Percentiles rank a stretch among this genome's conserved stretches.
Evolutionary conservation across 2,113 vertebrate species (phyloP).

Genomic region (Micronycteris hirsuta): DNA sequence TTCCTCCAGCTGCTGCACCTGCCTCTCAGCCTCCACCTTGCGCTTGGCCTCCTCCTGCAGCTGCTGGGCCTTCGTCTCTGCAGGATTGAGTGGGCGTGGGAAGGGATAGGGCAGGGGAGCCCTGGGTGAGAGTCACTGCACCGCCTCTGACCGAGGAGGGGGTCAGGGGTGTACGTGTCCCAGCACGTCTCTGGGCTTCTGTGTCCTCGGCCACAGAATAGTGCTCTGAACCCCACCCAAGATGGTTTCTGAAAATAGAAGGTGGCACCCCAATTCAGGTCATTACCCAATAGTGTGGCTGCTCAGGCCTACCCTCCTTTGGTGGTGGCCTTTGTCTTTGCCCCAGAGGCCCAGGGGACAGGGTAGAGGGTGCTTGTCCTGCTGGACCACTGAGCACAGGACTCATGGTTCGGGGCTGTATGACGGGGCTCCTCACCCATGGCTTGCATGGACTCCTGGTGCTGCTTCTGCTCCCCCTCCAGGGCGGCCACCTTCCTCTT

Average conservation of each 20-base stretch:
- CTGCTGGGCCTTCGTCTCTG: constrained; percentile 59
- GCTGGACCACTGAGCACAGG: fast-evolving
- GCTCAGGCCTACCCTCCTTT: not conserved
- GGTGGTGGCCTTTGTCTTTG: not conserved
- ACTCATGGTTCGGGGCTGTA: fast-evolving
- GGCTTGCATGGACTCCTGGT: constrained; percentile 78
- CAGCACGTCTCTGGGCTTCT: not conserved
- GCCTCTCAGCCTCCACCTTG: constrained; percentile 69
- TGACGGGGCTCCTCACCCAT: constrained; percentile 80
- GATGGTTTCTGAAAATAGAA: not conserved
- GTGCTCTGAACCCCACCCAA: not conserved
- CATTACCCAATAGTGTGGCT: not conserved
- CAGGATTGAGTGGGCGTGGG: not conserved
- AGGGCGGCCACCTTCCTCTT: constrained; percentile 79
- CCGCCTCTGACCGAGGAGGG: not conserved
- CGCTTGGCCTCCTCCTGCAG: constrained; percentile 80
- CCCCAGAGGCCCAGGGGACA: not conserved
- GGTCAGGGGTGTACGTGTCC: not conserved
- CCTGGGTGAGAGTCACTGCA: not conserved
- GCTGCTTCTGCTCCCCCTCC: constrained; percentile 77
- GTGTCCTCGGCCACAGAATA: not conserved
- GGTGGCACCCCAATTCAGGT: not conserved
- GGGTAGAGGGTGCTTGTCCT: fast-evolving
- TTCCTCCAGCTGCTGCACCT: constrained; percentile 79
- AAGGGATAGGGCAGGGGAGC: not conserved